Evolutionary conservation across 2,888 invertebrate species (phyloP), one percentile per base, ranked within the genome.

Genomic region (Fragum fragum): DNA sequence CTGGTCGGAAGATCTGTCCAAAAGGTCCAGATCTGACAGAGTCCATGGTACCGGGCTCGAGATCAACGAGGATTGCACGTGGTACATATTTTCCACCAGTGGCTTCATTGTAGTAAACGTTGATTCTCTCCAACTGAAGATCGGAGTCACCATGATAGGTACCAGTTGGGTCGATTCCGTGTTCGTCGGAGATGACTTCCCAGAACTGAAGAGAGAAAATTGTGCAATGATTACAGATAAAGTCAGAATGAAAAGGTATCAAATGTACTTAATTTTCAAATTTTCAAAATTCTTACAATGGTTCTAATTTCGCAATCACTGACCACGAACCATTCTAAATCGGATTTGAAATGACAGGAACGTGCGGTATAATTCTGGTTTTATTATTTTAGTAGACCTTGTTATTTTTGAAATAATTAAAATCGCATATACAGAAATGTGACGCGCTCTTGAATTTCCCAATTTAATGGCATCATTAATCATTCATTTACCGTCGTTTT

Each of bases 41-140:
- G 95, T 99, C 98, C 98, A 98, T 98, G 91, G 98, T 98, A 90
- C 98, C 98, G 70, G 98, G 98, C 95, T 98, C 98, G 94, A 98
- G 95, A 94, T 99, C 98, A 86, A 99, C 97, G 84, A 98, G 96
- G 94, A 98, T 97, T 92, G 98, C 98, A 89, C 98, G 96, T 28
- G 98, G 98, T 83, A 98, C 98, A 95, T 98, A 98, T 95, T 98
- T 98, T 91, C 97, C 98, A 66, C 90, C 90, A 85, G 76, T 18
- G 63, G 97, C 98, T 96, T 98, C 98, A 95, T 98, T 98, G 95
- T 98, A 98, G 95, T 98, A 98, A 76, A 98, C 98, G 93, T 97
- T 97, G 94, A 98, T 97, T 80, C 98, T 95, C 94, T 98, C 98
- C 91, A 98, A 95, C 95, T 98, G 98, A 84, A 98, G 96, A 93